Evolutionary conservation across 2,888 invertebrate species (phyloP), one percentile per base, ranked within the genome.

Genomic region (Heliconius sara): DNA sequence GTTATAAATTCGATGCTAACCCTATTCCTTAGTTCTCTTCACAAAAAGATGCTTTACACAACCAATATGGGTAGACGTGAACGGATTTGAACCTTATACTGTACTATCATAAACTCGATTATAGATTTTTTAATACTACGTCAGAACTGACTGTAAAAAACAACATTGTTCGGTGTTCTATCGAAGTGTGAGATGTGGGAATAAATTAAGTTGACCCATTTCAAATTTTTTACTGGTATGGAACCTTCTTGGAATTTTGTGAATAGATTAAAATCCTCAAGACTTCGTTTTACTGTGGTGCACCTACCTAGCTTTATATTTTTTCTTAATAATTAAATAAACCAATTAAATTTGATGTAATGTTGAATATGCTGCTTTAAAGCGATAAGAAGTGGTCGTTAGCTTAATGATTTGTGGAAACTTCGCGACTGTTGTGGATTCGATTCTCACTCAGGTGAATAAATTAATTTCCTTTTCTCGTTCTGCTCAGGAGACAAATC

Each of bases 181-280:
- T 91, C 90, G 87, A 89, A 90, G 91, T 91, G 89, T 90, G 89
- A 91, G 88, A 89, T 88, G 89, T 88, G 85, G 83, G 90, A 91
- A 92, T 92, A 91, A 92, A 91, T 92, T 91, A 91, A 88, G 85
- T 85, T 87, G 88, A 88, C 88, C 89, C 88, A 87, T 88, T 89
- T 88, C 87, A 88, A 89, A 84, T 85, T 85, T 87, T 90, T 89
- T 89, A 87, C 85, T 87, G 85, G 84, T 85, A n/a, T 86, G 85
- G 83, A 83, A 78, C 89, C 86, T 91, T 91, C 89, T 84, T 77
- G 85, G 91, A 90, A 91, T 84, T 27, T 86, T 81, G 82, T 81
- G 73, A 60, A 68, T 75, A 80, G 82, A 82, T 82, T 80, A 77
- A 78, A 72, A 79, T 76, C 79, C 76, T 79, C 71, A 67, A 43